phyloP scores from a whole-genome alignment of 2,113 vertebrate species.

The Apeltes quadracus region DNA sequence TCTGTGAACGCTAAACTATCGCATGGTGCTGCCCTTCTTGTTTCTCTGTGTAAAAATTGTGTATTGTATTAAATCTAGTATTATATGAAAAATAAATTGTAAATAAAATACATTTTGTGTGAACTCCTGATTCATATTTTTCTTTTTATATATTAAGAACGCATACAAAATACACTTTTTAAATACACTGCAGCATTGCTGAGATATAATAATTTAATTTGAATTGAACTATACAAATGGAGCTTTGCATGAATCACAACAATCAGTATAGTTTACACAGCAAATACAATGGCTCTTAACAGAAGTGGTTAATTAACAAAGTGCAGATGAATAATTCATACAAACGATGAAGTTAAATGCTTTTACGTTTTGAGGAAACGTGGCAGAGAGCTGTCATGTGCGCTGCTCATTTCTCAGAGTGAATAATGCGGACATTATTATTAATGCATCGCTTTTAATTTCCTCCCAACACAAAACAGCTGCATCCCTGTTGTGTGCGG shows the following conservation, averaged over 20 bases:
- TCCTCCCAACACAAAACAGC: constrained; percentile 24
- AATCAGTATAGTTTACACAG: constrained; percentile 26
- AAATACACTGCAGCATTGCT: neutral
- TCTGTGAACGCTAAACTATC: constrained; percentile 60
- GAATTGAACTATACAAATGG: constrained; percentile 11
- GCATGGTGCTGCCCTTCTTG: constrained; percentile 67
- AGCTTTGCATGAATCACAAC: constrained; percentile 3
- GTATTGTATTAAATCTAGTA: constrained; percentile 68
- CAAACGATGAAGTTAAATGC: constrained; percentile 5
- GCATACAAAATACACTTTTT: neutral
- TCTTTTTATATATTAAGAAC: neutral
- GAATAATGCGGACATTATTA: no score
- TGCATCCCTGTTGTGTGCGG: neutral
- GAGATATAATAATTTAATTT: constrained; percentile 14
- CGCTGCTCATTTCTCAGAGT: neutral
- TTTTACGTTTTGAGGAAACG: constrained; percentile 18
- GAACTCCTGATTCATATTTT: constrained; percentile 32
- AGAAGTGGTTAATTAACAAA: neutral
- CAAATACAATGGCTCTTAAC: neutral
- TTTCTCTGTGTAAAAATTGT: constrained; percentile 77
- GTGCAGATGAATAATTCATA: neutral
- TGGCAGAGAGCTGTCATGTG: constrained; percentile 16
- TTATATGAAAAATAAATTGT: constrained; percentile 70
- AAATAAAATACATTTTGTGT: constrained; percentile 80
- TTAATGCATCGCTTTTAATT: no score